These are phyloP conservation scores for Porphyrio hochstetteri DNA, from an alignment of 2,113 vertebrate species.

Conservation along the genomic window DNA sequence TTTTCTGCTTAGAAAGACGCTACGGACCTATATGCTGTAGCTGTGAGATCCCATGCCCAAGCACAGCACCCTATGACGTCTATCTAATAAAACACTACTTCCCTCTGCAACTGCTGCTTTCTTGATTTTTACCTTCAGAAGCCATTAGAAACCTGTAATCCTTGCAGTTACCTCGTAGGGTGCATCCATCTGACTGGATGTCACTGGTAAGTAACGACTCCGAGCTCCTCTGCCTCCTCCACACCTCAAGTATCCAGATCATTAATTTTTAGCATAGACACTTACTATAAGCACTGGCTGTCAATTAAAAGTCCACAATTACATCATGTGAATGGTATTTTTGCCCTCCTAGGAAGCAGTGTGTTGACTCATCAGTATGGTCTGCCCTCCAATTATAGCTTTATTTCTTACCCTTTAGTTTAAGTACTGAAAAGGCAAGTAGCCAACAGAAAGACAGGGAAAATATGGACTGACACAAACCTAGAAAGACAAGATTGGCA, in stretches of 20 bases:
- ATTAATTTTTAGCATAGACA: background rate
- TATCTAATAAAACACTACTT: background rate
- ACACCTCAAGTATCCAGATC: background rate
- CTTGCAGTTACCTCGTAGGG: background rate
- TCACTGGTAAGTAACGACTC: background rate
- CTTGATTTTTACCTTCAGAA: background rate
- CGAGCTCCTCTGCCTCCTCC: background rate
- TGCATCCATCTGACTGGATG: background rate
- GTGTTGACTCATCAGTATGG: background rate
- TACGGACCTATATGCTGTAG: background rate
- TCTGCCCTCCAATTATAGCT: background rate
- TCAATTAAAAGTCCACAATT: background rate
- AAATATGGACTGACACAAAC: background rate
- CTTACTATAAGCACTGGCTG: background rate
- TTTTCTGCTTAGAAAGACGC: background rate
- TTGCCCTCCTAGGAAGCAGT: background rate
- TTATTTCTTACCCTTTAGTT: background rate
- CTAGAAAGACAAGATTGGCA: slow-evolving; percentile 16
- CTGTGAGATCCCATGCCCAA: background rate
- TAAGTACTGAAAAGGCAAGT: background rate
- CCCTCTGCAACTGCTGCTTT: background rate
- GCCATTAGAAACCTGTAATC: background rate
- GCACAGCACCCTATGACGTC: background rate
- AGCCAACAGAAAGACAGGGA: background rate
- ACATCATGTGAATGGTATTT: background rate